Percentiles rank a stretch among this genome's conserved stretches.
These are phyloP conservation scores for Leguminivora glycinivorella DNA, from an alignment of 1,140 invertebrate species.

Conservation along the genomic window DNA sequence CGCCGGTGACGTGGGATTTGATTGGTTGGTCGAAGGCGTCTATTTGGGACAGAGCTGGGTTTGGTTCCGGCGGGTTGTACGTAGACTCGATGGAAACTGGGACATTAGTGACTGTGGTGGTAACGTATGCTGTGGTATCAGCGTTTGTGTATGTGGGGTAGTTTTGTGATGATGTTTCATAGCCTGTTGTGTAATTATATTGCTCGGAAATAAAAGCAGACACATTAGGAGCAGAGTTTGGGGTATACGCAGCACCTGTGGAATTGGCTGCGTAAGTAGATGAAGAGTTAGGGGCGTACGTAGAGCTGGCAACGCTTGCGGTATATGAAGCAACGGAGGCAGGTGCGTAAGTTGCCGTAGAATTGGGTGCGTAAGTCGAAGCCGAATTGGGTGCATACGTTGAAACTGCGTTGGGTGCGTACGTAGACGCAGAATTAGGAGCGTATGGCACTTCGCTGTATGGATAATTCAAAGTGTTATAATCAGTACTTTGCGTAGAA, in stretches of 20 bases:
- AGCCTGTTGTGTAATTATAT: constrained; percentile 49
- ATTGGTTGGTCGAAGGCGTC: constrained; percentile 67
- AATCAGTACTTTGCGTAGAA: constrained; percentile 48
- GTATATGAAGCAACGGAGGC: background rate
- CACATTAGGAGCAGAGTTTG: background rate
- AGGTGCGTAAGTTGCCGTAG: background rate
- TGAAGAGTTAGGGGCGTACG: background rate
- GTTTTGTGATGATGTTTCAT: constrained; percentile 46
- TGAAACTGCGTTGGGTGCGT: background rate
- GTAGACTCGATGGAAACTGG: constrained; percentile 31
- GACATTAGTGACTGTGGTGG: constrained; percentile 42
- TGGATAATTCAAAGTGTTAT: constrained; percentile 54
- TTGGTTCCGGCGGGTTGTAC: constrained; percentile 35
- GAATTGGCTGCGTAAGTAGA: background rate
- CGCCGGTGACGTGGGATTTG: constrained; percentile 71
- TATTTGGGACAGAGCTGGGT: constrained; percentile 53
- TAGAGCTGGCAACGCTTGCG: background rate
- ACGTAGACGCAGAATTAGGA: background rate
- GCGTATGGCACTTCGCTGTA: constrained; percentile 39
- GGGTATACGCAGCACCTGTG: background rate
- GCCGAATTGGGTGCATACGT: background rate
- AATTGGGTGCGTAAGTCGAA: background rate
- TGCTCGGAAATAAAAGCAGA: constrained; percentile 35
- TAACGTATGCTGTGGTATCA: constrained; percentile 44
- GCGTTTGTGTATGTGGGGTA: constrained; percentile 54